A percentile compares a stretch with the other conserved stretches of the same genome.
Conservation (phyloP, 2,797 vertebrate species). For the Remorina albescens region DNA sequence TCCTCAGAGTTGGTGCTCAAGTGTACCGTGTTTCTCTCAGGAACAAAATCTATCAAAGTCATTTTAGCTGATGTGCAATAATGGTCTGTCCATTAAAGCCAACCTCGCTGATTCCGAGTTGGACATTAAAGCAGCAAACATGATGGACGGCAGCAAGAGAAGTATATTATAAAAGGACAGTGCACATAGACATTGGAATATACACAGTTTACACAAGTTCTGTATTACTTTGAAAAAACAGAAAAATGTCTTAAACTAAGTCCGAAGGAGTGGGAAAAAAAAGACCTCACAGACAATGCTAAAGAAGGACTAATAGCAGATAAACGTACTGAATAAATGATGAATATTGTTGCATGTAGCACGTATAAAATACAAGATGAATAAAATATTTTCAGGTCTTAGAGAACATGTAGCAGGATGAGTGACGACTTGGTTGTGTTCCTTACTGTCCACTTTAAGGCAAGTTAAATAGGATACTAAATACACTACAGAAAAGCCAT, state of each 20-base stretch:
- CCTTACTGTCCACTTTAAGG: not conserved
- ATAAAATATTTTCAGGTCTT: too few species aligned
- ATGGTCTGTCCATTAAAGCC: constrained; percentile 12
- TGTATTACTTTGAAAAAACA: not conserved
- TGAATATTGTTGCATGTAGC: not conserved
- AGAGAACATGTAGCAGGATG: too few species aligned
- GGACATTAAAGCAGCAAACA: constrained; percentile 1
- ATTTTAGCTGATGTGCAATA: constrained; percentile 6
- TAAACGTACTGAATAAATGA: not conserved
- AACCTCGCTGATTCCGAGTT: not conserved
- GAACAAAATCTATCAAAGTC: constrained; percentile 13
- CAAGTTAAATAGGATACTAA: too few species aligned
- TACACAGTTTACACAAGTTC: not conserved
- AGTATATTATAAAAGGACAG: not conserved
- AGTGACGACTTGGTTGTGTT: not conserved
- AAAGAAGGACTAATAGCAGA: not conserved
- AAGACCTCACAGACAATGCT: not conserved
- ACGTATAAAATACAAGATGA: not conserved
- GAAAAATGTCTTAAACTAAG: not conserved
- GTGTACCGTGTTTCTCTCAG: not conserved
- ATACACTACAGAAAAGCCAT: not conserved
- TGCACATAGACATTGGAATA: not conserved
- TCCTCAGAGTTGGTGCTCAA: not conserved
- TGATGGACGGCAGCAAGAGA: constrained; percentile 11
- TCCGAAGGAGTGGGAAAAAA: too few species aligned